Base-by-base conservation (phyloP, 2,797 vertebrate genomes). In the Sparidentex hasta region DNA sequence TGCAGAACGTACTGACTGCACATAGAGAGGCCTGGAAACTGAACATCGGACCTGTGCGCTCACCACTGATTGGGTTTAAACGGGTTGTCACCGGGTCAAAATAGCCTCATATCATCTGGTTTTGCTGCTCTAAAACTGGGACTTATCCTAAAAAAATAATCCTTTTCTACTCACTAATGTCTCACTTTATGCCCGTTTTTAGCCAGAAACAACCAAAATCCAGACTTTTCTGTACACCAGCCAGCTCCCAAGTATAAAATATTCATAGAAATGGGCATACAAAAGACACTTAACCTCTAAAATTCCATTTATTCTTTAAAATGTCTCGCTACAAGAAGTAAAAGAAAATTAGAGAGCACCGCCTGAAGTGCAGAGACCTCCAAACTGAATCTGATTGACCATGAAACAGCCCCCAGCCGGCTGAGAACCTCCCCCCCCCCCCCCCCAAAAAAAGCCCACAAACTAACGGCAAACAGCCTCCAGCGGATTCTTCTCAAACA, bases 331-430 rank as follows among this genome's bases (percentile, higher is more conserved):
- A 3, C 20, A 1, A 29, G 8, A 13, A 44, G 44, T 8, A 71
- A 65, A 75, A 44, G 9, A 14, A 46, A 62, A 51, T 47, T 17
- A 13, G 3, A 43, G 7, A 13, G n/a, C 25, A 18, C 18, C 50
- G 43, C n/a, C 50, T 67, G 73, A 62, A 23, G 38, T 16, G 18
- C 17, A 63, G 43, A 56, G 50, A 38, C 11, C 12, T 62, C 3
- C 17, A 47, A 56, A n/a, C 13, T 44, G 55, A 65, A 66, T 55
- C 27, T 33, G 48, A 61, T 56, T 47, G 67, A 63, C 71, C 57
- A 14, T 76, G 52, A 72, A 83, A 55, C 20, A 13, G 20, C 57
- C 55, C 65, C 29, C 68, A 71, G 62, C 48, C 52, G 25, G 23
- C 21, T 25, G 5, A 3, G 7, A 57, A 55, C 44, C 41, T 44